Evolutionary conservation across 2,113 vertebrate species (phyloP).

Genomic region (Zeus faber): DNA sequence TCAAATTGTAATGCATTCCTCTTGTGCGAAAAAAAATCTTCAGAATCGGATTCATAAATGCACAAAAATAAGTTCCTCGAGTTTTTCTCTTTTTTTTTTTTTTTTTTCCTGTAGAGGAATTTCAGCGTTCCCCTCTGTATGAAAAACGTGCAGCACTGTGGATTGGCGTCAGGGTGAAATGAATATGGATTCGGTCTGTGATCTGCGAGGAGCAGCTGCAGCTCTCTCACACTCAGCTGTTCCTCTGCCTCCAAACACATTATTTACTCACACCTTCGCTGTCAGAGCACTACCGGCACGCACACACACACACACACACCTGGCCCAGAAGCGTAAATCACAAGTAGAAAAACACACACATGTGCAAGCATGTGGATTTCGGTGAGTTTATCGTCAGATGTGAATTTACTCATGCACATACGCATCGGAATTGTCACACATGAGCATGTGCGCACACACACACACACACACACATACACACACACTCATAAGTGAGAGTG

Average conservation of each 20-base stretch:
- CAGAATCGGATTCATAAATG: too few species aligned
- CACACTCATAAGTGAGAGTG: too few species aligned
- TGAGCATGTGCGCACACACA: constrained; percentile 9
- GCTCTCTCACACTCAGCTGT: background rate
- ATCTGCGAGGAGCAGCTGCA: background rate
- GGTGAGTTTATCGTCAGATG: too few species aligned
- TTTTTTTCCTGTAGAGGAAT: too few species aligned
- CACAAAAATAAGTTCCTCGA: too few species aligned
- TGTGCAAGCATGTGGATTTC: too few species aligned
- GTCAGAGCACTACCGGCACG: background rate
- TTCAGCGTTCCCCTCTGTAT: too few species aligned
- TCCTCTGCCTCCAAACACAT: background rate
- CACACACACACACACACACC: background rate
- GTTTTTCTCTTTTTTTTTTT: too few species aligned
- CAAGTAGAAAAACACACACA: constrained; percentile 8
- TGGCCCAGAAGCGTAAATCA: background rate
- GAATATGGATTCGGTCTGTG: background rate
- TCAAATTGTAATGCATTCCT: too few species aligned
- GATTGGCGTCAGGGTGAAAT: too few species aligned
- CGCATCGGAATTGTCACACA: constrained; percentile 2
- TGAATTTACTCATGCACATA: constrained; percentile 14
- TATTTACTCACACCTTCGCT: background rate
- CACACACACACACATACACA: constrained; percentile 9
- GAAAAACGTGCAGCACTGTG: too few species aligned
- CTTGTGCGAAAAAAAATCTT: too few species aligned